Evolutionary conservation across 2,888 invertebrate species (phyloP), one percentile per base, ranked within the genome.

Genomic region (Carterocephalus palaemon): DNA sequence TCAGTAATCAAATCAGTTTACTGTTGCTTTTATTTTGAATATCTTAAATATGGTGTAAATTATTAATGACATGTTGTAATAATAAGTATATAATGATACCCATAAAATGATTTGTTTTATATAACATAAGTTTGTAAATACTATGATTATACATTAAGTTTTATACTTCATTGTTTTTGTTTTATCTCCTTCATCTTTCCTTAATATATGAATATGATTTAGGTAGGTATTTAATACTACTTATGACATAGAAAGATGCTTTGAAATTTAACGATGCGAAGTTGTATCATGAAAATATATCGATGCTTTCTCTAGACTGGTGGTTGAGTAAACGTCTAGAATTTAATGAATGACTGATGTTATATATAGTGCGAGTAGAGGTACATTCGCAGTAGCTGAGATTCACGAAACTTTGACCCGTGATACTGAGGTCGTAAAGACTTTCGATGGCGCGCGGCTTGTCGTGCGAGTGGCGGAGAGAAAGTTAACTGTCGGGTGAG

Each of bases 401-500:
- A 49, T 45, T 48, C 50, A 75, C 71, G 71, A 70, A 81, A 71
- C 70, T 79, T 74, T 79, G 83, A 82, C 80, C 81, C 74, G 70
- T 58, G 70, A 74, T 67, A 67, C 69, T 68, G 68, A 64, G 67
- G 63, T 62, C 67, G 65, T 57, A 62, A 64, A 67, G 70, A 84
- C 85, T 85, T 86, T 84, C 84, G 84, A 80, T 84, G 73, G 73
- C 73, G 78, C 73, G 59, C 70, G 74, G 68, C 65, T 70, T 76
- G 72, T 60, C 63, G 70, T 62, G 65, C 68, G 70, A 67, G 67
- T 65, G 64, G 66, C 59, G 60, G 70, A 75, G 85, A 85, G 88
- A 88, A 88, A 88, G 88, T 88, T 88, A 85, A 86, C 87, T 79
- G 87, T 86, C 73, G 80, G n/a, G n/a, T n/a, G n/a, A n/a, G n/a